Base-by-base conservation (phyloP, 1,140 invertebrate species). In the Philaenus spumarius region DNA sequence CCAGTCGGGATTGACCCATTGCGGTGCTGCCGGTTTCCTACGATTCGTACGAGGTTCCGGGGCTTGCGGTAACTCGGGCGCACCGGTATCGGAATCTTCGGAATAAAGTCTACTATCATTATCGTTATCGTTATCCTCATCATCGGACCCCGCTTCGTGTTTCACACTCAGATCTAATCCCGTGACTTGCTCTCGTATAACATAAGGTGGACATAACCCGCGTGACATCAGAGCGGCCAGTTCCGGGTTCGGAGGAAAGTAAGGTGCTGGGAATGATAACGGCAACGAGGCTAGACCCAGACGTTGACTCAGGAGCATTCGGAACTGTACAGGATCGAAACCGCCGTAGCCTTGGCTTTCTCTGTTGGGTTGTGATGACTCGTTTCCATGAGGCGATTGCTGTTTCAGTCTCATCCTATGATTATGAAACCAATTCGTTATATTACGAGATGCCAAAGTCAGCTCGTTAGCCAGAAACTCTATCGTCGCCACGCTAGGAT, bases 351-450 rank as follows among this genome's bases (percentile, higher is more conserved):
- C 59, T 56, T 62, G 61, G n/a, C 55, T 63, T 56, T 62, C 64
- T 46, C 62, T 58, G 34, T 62, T 66, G 12, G 50, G 39, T 51
- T 58, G 56, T 24, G 45, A 19, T 75, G 55, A 87, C 83, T 37
- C 85, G 77, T 26, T 84, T 78, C 0, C 86, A 85, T 14, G 87
- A 0, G 88, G 87, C 39, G 86, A 85, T 61, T 82, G 79, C 69
- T 95, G 93, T 74, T 99, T 99, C 68, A 98, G 80, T 52, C 97
- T 82, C 93, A 98, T 99, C 55, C 96, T 83, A 75, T 99, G 95
- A 73, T 98, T 99, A 76, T 98, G 96, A 80, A 98, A 98, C 96
- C 96, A 99, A 72, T 99, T 98, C 15, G 93, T 95, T 59, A 99
- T 97, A 37, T 95, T 98, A 62, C 95, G 81, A 11, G 94, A 89